Conservation (phyloP, 2,888 invertebrate genomes). For the Mythimna loreyi region DNA sequence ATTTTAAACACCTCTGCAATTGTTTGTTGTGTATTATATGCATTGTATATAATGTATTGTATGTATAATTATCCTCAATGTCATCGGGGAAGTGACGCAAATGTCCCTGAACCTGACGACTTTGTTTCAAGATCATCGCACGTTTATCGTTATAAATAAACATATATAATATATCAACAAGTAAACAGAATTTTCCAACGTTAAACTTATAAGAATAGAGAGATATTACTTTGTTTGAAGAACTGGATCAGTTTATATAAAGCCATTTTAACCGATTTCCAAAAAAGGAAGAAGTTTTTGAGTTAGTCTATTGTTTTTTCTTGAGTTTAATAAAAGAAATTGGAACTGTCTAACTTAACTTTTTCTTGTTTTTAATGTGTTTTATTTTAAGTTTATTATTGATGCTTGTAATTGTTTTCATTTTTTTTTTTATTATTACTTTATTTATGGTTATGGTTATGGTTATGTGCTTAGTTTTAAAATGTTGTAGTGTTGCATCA, state of each 20-base stretch:
- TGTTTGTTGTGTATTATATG: not conserved
- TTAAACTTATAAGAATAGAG: not conserved
- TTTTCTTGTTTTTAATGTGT: no score
- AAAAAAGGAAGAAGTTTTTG: no score
- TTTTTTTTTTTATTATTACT: no score
- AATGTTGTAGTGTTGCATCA: no score
- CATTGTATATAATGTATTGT: slow-evolving; percentile 32
- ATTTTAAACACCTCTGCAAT: slow-evolving; percentile 4
- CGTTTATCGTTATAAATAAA: slow-evolving; percentile 33
- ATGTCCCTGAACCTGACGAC: slow-evolving; percentile 55
- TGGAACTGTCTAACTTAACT: no score
- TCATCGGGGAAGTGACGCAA: slow-evolving; percentile 50
- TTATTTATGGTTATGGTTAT: no score
- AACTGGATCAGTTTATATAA: not conserved
- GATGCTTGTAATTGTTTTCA: no score
- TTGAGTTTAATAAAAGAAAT: no score
- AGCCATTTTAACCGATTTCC: no score
- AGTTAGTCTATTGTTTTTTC: no score
- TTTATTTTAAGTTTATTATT: no score
- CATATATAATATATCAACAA: not conserved
- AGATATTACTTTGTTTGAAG: not conserved
- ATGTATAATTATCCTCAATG: slow-evolving; percentile 52
- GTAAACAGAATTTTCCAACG: not conserved
- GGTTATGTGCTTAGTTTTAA: no score
- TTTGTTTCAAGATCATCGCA: slow-evolving; percentile 54